Conservation (phyloP, 2,113 vertebrate species). For the Ceratotherium simum region DNA sequence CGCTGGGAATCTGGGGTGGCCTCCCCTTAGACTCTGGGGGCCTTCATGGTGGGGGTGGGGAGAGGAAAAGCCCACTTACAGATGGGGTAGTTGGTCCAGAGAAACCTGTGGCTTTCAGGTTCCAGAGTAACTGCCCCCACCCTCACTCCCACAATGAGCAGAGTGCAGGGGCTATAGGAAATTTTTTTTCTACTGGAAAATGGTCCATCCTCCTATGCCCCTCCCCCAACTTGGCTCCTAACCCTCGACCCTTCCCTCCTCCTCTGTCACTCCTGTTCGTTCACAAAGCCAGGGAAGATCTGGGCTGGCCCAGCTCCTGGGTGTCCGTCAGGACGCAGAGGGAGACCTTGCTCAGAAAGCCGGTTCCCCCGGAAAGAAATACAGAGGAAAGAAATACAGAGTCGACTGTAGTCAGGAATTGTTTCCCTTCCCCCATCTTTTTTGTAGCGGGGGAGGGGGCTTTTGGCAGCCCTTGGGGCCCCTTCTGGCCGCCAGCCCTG, state of each 20-base stretch:
- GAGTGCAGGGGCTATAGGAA: not conserved
- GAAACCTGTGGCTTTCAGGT: not conserved
- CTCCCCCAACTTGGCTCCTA: not conserved
- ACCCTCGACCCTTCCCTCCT: not conserved
- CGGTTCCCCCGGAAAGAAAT: conserved; percentile 52
- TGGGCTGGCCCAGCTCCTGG: conserved; percentile 59
- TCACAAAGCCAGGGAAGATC: conserved; percentile 62
- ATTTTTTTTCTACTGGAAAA: not conserved
- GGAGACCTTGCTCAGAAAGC: conserved; percentile 71
- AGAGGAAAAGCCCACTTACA: not conserved
- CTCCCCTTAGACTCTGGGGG: not conserved
- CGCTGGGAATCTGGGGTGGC: not conserved
- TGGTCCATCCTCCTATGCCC: not conserved
- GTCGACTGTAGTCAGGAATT: conserved; percentile 62
- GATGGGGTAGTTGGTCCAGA: not conserved
- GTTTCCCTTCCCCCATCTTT: not conserved
- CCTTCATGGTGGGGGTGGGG: not conserved
- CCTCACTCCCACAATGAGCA: not conserved
- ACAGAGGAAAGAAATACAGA: conserved; percentile 70
- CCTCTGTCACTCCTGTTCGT: conserved; percentile 6
- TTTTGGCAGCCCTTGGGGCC: conserved; percentile 63
- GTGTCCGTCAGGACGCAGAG: conserved; percentile 65
- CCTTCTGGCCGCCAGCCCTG: conserved; percentile 68
- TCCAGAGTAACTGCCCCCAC: not conserved
- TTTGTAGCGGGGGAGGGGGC: not conserved